Evolutionary conservation across 2,113 vertebrate species (phyloP).

Genomic region (Sorex araneus): DNA sequence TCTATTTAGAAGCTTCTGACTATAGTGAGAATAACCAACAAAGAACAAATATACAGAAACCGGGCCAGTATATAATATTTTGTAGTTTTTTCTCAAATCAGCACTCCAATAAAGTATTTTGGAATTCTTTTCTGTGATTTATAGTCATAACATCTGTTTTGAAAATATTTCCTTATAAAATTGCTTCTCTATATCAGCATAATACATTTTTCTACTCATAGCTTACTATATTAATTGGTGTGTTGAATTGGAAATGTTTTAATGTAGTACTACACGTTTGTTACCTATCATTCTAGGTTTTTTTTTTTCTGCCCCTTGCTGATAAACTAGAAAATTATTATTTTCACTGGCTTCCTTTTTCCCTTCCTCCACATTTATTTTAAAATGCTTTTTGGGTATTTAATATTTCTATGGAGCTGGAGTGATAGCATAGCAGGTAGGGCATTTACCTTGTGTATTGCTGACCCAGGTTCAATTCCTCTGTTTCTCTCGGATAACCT

Average conservation of each 20-base stretch:
- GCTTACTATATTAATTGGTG: background rate
- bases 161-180: background rate
- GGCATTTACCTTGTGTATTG: too few relatives aligned
- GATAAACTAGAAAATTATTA: background rate
- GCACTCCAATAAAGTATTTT: background rate
- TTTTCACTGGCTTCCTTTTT: background rate
- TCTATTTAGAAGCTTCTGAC: slow-evolving; percentile 36
- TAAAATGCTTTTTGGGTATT: background rate
- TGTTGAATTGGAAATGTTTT: slow-evolving; percentile 45
- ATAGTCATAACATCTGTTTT: background rate
- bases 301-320: background rate
- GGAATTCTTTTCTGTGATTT: background rate
- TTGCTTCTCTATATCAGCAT: background rate
- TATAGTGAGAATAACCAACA: slow-evolving; percentile 2
- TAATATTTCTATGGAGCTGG: background rate
- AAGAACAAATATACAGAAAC: background rate
- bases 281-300: background rate
- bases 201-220: background rate
- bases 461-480: too few relatives aligned
- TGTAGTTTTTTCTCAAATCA: background rate
- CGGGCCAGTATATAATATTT: background rate
- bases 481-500: too few relatives aligned
- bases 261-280: background rate
- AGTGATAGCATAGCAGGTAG: too few relatives aligned
- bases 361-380: background rate